A percentile compares a stretch with the other conserved stretches of the same genome.
These are phyloP conservation scores for Malthinus flaveolus DNA, from an alignment of 2,888 invertebrate species.

Conservation along the genomic window DNA sequence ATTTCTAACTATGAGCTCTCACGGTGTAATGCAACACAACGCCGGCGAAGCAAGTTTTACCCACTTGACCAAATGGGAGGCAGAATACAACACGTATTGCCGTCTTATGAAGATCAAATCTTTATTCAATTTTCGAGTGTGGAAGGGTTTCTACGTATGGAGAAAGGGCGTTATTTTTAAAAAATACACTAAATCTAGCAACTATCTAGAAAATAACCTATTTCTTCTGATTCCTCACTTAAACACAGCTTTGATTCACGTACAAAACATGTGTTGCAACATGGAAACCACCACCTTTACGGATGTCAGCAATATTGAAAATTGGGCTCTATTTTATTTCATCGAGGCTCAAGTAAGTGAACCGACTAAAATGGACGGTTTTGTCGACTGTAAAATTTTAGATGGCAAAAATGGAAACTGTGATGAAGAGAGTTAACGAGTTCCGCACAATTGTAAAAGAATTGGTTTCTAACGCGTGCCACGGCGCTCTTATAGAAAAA, in stretches of 20 bases:
- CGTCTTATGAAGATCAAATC: slow-evolving; percentile 74
- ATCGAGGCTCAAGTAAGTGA: slow-evolving; percentile 66
- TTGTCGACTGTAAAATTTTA: slow-evolving; percentile 28
- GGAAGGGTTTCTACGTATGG: slow-evolving; percentile 85
- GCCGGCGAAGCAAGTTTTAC: slow-evolving; percentile 78
- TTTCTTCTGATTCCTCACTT: slow-evolving; percentile 75
- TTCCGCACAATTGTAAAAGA: slow-evolving; percentile 61
- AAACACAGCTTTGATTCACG: slow-evolving; percentile 69
- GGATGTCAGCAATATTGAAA: slow-evolving; percentile 58
- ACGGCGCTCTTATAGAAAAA: slow-evolving; percentile 71
- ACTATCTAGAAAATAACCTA: slow-evolving; percentile 66
- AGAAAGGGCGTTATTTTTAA: slow-evolving; percentile 67
- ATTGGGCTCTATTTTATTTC: slow-evolving; percentile 67
- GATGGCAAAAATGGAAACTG: slow-evolving; percentile 55
- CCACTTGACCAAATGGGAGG: slow-evolving; percentile 76
- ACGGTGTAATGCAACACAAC: slow-evolving; percentile 79
- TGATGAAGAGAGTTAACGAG: slow-evolving; percentile 51
- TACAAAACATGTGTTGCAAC: slow-evolving; percentile 69
- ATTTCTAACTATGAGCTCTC: slow-evolving; percentile 79
- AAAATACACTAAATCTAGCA: slow-evolving; percentile 66
- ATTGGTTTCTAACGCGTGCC: slow-evolving; percentile 70
- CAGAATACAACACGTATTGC: slow-evolving; percentile 79
- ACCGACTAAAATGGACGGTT: not conserved
- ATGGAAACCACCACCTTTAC: slow-evolving; percentile 67
- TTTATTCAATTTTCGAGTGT: slow-evolving; percentile 69